Base-by-base conservation (phyloP, 2,888 invertebrate genomes). In the Diogma glabrata region DNA sequence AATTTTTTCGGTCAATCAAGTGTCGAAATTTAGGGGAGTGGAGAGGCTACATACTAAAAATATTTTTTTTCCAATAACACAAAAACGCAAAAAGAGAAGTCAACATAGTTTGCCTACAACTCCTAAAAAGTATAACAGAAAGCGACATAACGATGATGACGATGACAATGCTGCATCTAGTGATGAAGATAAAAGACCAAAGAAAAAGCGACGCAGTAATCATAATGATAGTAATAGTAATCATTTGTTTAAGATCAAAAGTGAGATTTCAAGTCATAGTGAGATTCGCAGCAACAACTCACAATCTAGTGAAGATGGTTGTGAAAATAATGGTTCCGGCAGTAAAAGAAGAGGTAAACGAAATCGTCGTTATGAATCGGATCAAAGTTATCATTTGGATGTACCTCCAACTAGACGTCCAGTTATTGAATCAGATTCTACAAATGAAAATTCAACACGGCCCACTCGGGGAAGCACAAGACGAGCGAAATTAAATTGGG, bases 371-470 rank as follows among this genome's bases (percentile, higher is more conserved):
- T 59, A 67, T 23, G 70, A 69, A 54, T 65, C 65, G 36, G 69
- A 70, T 58, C 70, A 69, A 51, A 69, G 68, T 57, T 69, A 69
- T 56, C 67, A 69, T 56, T 56, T 69, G 14, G 52, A 52, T 47
- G n/a, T n/a, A n/a, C n/a, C n/a, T n/a, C n/a, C n/a, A n/a, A 64
- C 61, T 57, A 57, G 63, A 6, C 63, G 67, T 10, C 52, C 53
- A 30, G 24, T 47, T 12, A 58, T 61, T 3, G 67, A 66, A 47
- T 68, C 68, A 0, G 53, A 69, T 51, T 61, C 62, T 22, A 67
- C 65, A 30, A 52, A 55, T 30, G 62, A 63, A 3, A 60, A 66
- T 22, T 52, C 58, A 4, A 56, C 58, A 3, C 60, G 67, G 3
- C 67, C 68, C 2, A 69, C 68, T 3, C 59, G 69, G 5, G 62